phyloP scores from a whole-genome alignment of 2,888 invertebrate genomes.

The Thelaira solivaga region DNA sequence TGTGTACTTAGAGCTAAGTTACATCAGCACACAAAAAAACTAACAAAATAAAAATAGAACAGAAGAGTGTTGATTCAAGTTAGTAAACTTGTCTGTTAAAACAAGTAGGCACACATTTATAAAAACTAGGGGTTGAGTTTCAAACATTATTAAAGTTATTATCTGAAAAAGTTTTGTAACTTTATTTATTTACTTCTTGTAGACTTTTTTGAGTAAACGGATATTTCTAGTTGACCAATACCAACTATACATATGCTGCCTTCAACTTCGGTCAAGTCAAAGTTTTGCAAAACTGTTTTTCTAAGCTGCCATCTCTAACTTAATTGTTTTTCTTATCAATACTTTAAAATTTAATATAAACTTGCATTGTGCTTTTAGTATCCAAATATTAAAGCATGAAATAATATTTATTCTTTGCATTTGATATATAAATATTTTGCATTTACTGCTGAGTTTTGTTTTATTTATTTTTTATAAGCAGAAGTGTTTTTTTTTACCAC shows the following conservation, averaged over 20 bases:
- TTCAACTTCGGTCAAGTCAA: conserved; percentile 44
- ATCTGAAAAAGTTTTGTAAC: conserved; percentile 32
- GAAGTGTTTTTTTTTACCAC: conserved; percentile 38
- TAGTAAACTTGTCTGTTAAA: background rate
- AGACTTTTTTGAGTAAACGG: conserved; percentile 23
- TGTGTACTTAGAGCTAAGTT: conserved; percentile 60
- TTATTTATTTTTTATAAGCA: conserved; percentile 17
- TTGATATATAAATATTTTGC: background rate
- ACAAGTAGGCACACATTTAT: too few relatives aligned
- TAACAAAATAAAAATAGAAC: conserved; percentile 7
- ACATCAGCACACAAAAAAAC: background rate
- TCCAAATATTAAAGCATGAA: background rate
- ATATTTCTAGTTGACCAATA: conserved; percentile 51
- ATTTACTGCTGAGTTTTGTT: background rate
- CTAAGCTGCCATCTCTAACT: conserved; percentile 11
- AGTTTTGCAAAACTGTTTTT: conserved; percentile 19
- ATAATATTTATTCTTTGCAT: background rate
- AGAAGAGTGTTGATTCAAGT: conserved; percentile 35
- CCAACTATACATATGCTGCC: conserved; percentile 41
- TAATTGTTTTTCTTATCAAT: conserved; percentile 35
- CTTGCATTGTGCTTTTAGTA: background rate
- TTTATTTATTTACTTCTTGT: conserved; percentile 38
- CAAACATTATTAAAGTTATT: conserved; percentile 42
- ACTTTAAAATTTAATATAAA: background rate
- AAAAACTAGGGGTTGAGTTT: conserved; percentile 1